These are phyloP conservation scores for Volucella bombylans DNA, from an alignment of 2,888 invertebrate species.

Conservation along the genomic window DNA sequence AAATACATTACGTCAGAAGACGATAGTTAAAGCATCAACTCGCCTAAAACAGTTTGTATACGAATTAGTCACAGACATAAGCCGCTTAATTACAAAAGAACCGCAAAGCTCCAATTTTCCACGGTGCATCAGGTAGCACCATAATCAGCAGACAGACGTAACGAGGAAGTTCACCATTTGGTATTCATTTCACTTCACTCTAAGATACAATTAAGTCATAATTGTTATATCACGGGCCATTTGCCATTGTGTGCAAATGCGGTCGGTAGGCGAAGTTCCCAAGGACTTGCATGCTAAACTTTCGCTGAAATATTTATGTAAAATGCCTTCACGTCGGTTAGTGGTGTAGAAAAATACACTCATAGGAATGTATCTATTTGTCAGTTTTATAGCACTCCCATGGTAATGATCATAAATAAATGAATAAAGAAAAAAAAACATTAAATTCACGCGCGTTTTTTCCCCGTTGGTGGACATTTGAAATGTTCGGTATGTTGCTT, in stretches of 20 bases:
- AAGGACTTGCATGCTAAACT: constrained; percentile 56
- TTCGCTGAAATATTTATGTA: constrained; percentile 64
- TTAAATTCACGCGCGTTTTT: constrained; percentile 37
- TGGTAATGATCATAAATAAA: constrained; percentile 55
- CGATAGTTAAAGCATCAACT: too few relatives aligned
- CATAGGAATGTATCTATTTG: constrained; percentile 56
- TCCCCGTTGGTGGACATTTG: constrained; percentile 40
- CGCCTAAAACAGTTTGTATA: not conserved
- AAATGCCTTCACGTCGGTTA: not conserved
- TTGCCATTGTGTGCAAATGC: constrained; percentile 48
- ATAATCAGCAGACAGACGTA: not conserved
- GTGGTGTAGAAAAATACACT: not conserved
- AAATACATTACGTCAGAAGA: too few relatives aligned
- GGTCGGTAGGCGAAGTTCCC: constrained; percentile 8
- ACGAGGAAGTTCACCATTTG: constrained; percentile 20
- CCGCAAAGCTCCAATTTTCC: constrained; percentile 6
- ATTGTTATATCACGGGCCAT: constrained; percentile 50
- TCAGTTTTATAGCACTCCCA: constrained; percentile 58
- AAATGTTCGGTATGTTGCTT: constrained; percentile 16
- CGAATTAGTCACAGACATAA: constrained; percentile 33
- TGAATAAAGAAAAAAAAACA: too few relatives aligned
- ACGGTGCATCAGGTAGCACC: not conserved
- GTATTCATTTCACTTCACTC: constrained; percentile 9
- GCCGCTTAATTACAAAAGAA: constrained; percentile 38
- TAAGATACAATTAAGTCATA: constrained; percentile 52